Conservation (phyloP, 2,113 vertebrate species). For the Tupaia tana region DNA sequence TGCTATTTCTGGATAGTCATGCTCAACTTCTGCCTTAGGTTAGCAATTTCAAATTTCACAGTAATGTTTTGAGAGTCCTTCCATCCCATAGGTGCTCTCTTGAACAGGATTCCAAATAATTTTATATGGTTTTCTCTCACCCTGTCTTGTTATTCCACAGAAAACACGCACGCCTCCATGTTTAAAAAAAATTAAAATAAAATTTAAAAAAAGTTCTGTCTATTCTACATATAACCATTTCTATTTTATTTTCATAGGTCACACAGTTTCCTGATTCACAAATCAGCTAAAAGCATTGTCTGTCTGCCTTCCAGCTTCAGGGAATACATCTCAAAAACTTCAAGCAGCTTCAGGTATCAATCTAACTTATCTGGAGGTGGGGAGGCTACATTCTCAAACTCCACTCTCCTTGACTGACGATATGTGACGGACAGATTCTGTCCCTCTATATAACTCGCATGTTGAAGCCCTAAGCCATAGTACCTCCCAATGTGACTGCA, state of each 20-base stretch:
- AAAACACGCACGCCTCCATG: not conserved
- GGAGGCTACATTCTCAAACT: not conserved
- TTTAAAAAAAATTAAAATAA: not conserved
- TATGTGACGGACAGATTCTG: not conserved
- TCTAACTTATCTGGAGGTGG: not conserved
- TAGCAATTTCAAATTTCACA: not conserved
- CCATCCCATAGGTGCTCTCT: not conserved
- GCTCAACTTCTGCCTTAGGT: not conserved
- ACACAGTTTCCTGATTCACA: not conserved
- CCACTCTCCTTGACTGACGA: not conserved
- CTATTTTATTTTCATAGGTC: not conserved
- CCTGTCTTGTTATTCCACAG: not conserved
- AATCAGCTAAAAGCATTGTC: not conserved
- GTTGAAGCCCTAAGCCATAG: not conserved
- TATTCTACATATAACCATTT: not conserved
- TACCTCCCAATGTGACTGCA: not conserved
- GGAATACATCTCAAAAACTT: not conserved
- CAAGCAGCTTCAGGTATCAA: not conserved
- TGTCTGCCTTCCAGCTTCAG: not conserved
- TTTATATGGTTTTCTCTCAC: not conserved
- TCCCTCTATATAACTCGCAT: not conserved
- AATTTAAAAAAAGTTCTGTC: not conserved
- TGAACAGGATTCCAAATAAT: not conserved
- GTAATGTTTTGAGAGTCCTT: not conserved
- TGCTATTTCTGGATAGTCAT: not conserved